Base-by-base conservation (phyloP, 2,888 invertebrate genomes). In the Ceriagrion tenellum region DNA sequence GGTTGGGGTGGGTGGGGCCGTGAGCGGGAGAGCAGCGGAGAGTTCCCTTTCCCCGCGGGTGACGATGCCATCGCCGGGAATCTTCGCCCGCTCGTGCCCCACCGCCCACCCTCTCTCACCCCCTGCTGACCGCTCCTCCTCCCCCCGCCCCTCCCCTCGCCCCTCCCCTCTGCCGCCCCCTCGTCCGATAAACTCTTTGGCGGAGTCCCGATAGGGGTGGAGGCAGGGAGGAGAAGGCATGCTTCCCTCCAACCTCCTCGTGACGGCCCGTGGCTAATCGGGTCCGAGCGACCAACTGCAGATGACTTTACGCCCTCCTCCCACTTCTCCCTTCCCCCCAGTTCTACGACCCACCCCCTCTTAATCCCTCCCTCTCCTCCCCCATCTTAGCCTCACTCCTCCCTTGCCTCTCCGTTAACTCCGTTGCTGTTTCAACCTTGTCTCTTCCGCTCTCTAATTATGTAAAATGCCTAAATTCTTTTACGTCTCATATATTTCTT, bases 81-180 rank as follows among this genome's bases (percentile, higher is more conserved):
- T 96, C 96, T 20, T 96, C 96, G 96, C 96, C 96, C 96, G 96
- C 96, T 96, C 96, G 96, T 95, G 96, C 96, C 96, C 96, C 96
- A 96, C 96, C 96, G 96, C 96, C 96, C 96, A 95, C 96, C 96
- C 95, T 96, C 96, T 96, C 96, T 96, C 95, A 96, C 95, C 96
- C 96, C 95, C 95, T 96, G 96, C 96, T 96, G 96, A 96, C 96
- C 96, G 96, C 96, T 96, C 96, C 96, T 96, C 96, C 47, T 96
- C 96, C 96, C 96, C 96, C 96, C 23, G 40, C 88, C 13, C 13
- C 88, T 18, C 4, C 47, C 20, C 88, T 88, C 88, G 12, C 40
- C 18, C 89, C 89, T 23, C 55, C 55, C 55, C 47, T 26, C 88
- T 20, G 4, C 88, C 30, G 18, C 30, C 96, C 96, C 96, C 96